Evolutionary conservation across 2,888 invertebrate species (phyloP).

Genomic region (Agonopterix arenella): DNA sequence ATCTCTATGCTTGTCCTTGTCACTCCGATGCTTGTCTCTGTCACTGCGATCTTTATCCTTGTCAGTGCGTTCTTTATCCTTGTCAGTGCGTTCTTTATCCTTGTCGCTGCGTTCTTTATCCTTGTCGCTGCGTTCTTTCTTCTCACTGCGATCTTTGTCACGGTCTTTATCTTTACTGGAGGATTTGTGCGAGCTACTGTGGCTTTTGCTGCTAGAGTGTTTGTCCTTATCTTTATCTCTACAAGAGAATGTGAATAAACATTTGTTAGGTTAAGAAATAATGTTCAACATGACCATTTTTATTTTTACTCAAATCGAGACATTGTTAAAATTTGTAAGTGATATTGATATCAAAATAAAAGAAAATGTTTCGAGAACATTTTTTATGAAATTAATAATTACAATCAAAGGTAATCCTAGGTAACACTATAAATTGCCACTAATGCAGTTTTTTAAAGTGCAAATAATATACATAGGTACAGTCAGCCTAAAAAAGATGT

Average conservation of each 20-base stretch:
- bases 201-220: conserved; percentile 72
- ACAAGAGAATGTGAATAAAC: conserved; percentile 15
- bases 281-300: too few species aligned
- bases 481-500: too few species aligned
- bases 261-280: neutral
- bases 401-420: too few species aligned
- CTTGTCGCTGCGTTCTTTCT: conserved; percentile 42
- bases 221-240: conserved; percentile 74
- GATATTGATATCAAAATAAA: too few species aligned
- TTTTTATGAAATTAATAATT: too few species aligned
- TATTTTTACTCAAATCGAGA: too few species aligned
- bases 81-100: conserved; percentile 64
- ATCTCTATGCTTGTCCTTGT: conserved; percentile 27
- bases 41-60: conserved; percentile 63
- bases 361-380: too few species aligned
- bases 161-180: conserved; percentile 72
- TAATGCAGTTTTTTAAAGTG: too few species aligned
- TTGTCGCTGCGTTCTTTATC: conserved; percentile 42
- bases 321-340: too few species aligned
- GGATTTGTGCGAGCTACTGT: conserved; percentile 74
- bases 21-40: conserved; percentile 58
- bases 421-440: too few species aligned
- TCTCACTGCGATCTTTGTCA: conserved; percentile 58
- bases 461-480: too few species aligned
- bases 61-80: conserved; percentile 40